A percentile compares a stretch with the other conserved stretches of the same genome.
Conservation (phyloP, 2,797 vertebrate species). For the Girardinus metallicus region DNA sequence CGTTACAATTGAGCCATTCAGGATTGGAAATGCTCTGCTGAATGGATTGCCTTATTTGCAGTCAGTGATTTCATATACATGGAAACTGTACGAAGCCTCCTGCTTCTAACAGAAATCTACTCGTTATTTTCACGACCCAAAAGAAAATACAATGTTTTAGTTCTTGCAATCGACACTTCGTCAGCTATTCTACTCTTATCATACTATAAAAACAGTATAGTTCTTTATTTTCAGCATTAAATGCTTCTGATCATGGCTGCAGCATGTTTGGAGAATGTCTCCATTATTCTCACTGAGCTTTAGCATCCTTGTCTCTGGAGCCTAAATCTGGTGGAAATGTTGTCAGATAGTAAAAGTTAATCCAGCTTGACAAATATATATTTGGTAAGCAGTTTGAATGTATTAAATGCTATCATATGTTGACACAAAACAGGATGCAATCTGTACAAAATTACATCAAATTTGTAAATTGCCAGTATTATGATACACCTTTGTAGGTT, state of each 20-base stretch:
- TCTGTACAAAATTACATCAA: background rate
- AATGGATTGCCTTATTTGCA: constrained; percentile 49
- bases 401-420: background rate
- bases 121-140: background rate
- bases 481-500: background rate
- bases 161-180: background rate
- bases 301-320: background rate
- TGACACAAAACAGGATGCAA: background rate
- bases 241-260: background rate
- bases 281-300: background rate
- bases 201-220: background rate
- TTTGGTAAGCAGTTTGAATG: background rate
- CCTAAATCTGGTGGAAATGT: background rate
- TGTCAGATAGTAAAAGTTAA: background rate
- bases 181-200: background rate
- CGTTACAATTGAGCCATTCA: constrained; percentile 73
- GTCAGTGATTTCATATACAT: constrained; percentile 13
- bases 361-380: background rate
- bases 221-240: background rate
- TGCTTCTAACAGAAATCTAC: background rate
- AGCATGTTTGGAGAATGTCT: background rate
- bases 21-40: constrained; percentile 39
- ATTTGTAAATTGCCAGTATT: background rate
- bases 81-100: constrained; percentile 4
- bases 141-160: background rate